Percentiles rank a stretch among this genome's conserved stretches.
phyloP scores from a whole-genome alignment of 2,113 vertebrate species.

The Aix galericulata region DNA sequence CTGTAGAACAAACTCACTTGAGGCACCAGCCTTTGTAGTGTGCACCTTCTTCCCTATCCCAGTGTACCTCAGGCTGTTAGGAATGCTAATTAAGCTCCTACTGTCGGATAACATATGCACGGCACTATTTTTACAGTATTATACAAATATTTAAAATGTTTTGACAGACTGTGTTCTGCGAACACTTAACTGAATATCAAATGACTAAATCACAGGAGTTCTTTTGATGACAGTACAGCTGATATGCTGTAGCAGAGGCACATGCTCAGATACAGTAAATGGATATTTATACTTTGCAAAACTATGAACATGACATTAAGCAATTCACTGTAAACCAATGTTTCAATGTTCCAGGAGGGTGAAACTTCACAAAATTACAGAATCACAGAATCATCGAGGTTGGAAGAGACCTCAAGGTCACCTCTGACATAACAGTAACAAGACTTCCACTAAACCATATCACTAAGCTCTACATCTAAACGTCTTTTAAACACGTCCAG shows the following conservation, averaged over 20 bases:
- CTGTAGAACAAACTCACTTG: background rate
- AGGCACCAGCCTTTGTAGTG: background rate
- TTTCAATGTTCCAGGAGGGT: background rate
- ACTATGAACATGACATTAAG: background rate
- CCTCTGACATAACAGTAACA: too few relatives aligned
- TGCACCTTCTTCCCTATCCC: background rate
- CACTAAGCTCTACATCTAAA: too few relatives aligned
- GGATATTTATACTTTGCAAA: background rate
- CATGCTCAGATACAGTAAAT: background rate
- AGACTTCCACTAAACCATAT: too few relatives aligned
- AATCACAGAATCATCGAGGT: too few relatives aligned
- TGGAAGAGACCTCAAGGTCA: too few relatives aligned
- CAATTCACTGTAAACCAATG: background rate
- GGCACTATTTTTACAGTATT: background rate
- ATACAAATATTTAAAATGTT: conserved; percentile 40
- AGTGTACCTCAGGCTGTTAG: background rate
- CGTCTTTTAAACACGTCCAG: too few relatives aligned
- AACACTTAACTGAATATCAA: conserved; percentile 14
- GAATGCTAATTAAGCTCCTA: conserved; percentile 1
- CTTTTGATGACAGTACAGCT: background rate
- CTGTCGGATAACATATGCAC: background rate
- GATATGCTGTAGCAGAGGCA: background rate
- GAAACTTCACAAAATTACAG: background rate
- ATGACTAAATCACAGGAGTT: background rate
- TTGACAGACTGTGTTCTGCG: conserved; percentile 24